phyloP scores from a whole-genome alignment of 2,888 invertebrate genomes.

The Acanthosepion esculentum region DNA sequence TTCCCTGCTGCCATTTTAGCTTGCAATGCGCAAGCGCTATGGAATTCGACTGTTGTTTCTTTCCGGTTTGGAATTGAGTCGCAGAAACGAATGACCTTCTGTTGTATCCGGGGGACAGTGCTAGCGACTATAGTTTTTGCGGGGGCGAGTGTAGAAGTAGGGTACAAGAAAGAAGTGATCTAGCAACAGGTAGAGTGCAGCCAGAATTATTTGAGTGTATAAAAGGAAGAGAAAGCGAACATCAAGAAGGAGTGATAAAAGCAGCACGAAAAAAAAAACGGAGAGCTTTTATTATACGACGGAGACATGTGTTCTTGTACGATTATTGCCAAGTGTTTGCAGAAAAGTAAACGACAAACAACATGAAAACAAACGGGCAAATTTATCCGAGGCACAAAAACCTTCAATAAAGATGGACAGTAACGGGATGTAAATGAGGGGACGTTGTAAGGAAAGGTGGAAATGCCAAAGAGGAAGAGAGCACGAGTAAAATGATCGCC shows the following conservation, averaged over 20 bases:
- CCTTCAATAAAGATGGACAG: neutral
- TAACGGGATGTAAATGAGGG: too few relatives aligned
- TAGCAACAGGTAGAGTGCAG: neutral
- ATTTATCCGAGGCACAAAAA: neutral
- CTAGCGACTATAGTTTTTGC: neutral
- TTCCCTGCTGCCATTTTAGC: neutral
- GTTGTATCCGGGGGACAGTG: neutral
- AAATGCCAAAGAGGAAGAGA: too few relatives aligned
- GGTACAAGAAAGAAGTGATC: neutral
- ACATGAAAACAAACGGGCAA: neutral
- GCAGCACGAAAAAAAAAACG: too few relatives aligned
- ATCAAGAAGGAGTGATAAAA: neutral
- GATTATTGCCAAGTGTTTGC: neutral
- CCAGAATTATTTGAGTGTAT: neutral
- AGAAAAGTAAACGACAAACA: neutral
- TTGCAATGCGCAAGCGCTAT: neutral
- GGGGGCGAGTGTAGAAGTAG: too few relatives aligned
- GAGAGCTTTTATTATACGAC: neutral
- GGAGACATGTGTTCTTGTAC: neutral
- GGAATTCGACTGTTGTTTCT: conserved; percentile 15
- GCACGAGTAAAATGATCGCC: too few relatives aligned
- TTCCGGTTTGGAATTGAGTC: conserved; percentile 33
- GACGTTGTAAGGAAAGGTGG: too few relatives aligned
- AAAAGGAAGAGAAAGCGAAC: neutral
- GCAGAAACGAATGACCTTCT: conserved; percentile 33